A percentile compares a stretch with the other conserved stretches of the same genome.
phyloP scores from a whole-genome alignment of 2,797 vertebrate species.

The Crocodylus rhombifer region DNA sequence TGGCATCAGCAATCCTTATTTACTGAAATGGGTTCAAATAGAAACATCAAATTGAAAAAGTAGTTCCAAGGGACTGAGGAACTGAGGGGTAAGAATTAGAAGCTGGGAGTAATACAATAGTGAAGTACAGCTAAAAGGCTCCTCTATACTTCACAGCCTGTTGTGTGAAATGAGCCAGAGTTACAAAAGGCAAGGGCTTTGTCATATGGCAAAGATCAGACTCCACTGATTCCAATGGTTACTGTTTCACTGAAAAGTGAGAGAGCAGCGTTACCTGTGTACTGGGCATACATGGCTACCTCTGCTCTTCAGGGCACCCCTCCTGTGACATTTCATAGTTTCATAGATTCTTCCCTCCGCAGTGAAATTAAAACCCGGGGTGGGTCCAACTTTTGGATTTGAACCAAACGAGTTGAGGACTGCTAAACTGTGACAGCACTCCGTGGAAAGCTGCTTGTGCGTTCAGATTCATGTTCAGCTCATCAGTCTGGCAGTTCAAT shows the following conservation, averaged over 20 bases:
- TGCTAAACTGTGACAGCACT: rapidly evolving
- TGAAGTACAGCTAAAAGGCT: not conserved
- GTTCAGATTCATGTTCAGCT: rapidly evolving
- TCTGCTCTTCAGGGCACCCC: not conserved
- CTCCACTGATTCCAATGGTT: not conserved
- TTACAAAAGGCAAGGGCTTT: not conserved
- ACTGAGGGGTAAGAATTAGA: not conserved
- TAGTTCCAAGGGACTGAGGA: not conserved
- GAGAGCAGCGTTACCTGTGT: not conserved
- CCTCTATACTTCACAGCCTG: not conserved
- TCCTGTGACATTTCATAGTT: not conserved
- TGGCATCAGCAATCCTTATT: rapidly evolving
- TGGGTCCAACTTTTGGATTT: not conserved
- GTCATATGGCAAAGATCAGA: not conserved
- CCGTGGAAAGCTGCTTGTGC: not conserved
- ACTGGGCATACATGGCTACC: not conserved
- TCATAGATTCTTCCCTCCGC: not conserved
- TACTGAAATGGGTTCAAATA: not conserved
- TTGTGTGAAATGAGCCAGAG: not conserved
- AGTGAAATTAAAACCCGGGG: not conserved
- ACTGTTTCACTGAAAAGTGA: not conserved
- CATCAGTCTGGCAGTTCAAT: not conserved
- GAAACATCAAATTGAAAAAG: not conserved
- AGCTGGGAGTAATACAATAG: not conserved
- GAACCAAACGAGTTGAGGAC: not conserved